These are phyloP conservation scores for Elachura formosa DNA, from an alignment of 2,113 vertebrate genomes.

Conservation along the genomic window DNA sequence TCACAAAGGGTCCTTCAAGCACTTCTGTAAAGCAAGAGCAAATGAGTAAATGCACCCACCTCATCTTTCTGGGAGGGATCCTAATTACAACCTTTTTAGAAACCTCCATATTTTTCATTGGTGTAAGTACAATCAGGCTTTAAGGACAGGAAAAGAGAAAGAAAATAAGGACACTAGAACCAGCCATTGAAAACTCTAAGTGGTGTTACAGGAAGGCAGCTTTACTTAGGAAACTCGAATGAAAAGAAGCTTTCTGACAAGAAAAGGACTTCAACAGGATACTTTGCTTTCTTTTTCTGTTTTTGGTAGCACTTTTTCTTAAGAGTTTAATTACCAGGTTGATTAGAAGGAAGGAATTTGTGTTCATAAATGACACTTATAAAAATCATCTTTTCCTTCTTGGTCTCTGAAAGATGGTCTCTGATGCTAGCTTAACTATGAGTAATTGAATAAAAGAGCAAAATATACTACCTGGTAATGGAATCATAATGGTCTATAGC, in stretches of 20 bases:
- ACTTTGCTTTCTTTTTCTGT: neutral
- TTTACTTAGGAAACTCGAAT: neutral
- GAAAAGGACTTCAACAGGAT: neutral
- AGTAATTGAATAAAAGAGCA: neutral
- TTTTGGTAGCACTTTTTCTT: conserved; percentile 20
- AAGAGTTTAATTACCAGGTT: conserved; percentile 47
- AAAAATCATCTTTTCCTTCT: neutral
- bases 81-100: neutral
- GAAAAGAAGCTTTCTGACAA: neutral
- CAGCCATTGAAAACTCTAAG: neutral
- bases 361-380: conserved; percentile 24
- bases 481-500: neutral
- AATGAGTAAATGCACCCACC: neutral
- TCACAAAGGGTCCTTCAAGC: neutral
- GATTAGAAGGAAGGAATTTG: conserved; percentile 42
- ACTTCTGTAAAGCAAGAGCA: neutral
- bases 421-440: neutral
- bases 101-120: neutral
- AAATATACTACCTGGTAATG: neutral
- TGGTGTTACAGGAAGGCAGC: neutral
- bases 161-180: neutral
- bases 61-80: neutral
- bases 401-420: neutral
- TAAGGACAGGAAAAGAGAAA: conserved; percentile 25
- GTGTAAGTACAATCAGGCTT: neutral